Base-by-base conservation (phyloP, 2,888 invertebrate species). In the Hypomecis atomaria region DNA sequence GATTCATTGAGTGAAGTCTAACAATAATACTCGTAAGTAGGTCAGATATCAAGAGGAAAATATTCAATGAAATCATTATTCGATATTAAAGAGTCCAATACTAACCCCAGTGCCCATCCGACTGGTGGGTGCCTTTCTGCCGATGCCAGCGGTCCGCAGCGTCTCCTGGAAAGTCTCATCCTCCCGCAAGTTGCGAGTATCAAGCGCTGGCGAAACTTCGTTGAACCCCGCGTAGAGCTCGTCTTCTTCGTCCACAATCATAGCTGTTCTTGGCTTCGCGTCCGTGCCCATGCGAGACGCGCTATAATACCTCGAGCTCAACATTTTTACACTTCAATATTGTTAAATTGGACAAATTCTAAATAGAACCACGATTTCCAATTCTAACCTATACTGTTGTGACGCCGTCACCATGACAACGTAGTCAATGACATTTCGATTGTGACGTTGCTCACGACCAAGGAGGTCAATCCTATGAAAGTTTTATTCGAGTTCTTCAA, bases 101-200 rank as follows among this genome's bases (percentile, higher is more conserved):
- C 86, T 79, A 65, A 92, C 92, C 81, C 91, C 91, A 0, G 92
- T 92, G 1, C 88, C 90, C 83, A 87, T 83, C 10, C 90, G 78
- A 77, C 94, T 93, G 73, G 96, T 93, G 73, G 96, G 95, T 68
- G 94, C 93, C 57, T 95, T 95, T 74, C 96, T 89, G 53, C 96
- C 94, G 13, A 95, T 95, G 78, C 96, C 95, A 70, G 96, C 96
- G 1, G 94, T 96, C 72, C 95, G 94, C n/a, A 97, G 92, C 9
- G 96, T 95, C 83, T 96, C 95, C 84, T 96, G 96, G 77, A 97
- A 96, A 37, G 93, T 94, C 71, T 95, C 94, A 84, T 97, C 97
- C 73, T 95, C 94, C 56, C 95, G 94, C 66, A 97, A 85, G 79
- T 95, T 95, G 83, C 96, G 91, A 0, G 94, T 94, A 75, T 94